Evolutionary conservation across 2,888 invertebrate species (phyloP).

Genomic region (Busseola fusca): DNA sequence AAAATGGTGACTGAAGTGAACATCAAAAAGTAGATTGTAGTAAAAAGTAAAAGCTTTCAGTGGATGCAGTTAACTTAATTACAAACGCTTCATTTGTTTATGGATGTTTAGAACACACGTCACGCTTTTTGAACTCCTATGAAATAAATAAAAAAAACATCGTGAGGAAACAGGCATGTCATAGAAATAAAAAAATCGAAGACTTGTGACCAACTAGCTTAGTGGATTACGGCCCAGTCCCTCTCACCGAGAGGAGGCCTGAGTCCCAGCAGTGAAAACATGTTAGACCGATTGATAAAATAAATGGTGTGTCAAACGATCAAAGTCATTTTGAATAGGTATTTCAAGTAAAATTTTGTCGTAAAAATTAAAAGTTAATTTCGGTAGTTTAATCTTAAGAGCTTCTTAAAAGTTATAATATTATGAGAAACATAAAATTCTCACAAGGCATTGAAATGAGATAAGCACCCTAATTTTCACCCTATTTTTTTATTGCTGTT

Average conservation of each 20-base stretch:
- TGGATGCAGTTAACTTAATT: constrained; percentile 62
- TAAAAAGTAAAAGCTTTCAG: constrained; percentile 70
- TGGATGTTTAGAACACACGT: constrained; percentile 54
- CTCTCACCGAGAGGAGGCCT: too few relatives aligned
- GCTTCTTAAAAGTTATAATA: background rate
- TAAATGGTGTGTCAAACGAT: background rate
- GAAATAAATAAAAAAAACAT: background rate
- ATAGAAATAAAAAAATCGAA: too few relatives aligned
- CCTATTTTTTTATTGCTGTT: too few relatives aligned
- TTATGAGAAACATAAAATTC: constrained; percentile 10
- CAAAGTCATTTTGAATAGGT: background rate
- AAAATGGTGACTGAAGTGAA: constrained; percentile 52
- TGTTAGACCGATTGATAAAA: background rate
- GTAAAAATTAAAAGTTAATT: background rate
- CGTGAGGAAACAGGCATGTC: too few relatives aligned
- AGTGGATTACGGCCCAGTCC: too few relatives aligned
- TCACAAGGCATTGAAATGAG: constrained; percentile 7
- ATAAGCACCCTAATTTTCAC: background rate
- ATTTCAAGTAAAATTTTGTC: background rate
- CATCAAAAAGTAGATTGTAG: constrained; percentile 62
- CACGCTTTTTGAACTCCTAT: constrained; percentile 33
- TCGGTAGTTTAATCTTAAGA: background rate
- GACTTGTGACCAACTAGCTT: too few relatives aligned
- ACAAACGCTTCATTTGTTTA: constrained; percentile 65
- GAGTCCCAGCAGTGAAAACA: too few relatives aligned